These are phyloP conservation scores for Apotomis capreana DNA, from an alignment of 2,888 invertebrate species.

Conservation along the genomic window DNA sequence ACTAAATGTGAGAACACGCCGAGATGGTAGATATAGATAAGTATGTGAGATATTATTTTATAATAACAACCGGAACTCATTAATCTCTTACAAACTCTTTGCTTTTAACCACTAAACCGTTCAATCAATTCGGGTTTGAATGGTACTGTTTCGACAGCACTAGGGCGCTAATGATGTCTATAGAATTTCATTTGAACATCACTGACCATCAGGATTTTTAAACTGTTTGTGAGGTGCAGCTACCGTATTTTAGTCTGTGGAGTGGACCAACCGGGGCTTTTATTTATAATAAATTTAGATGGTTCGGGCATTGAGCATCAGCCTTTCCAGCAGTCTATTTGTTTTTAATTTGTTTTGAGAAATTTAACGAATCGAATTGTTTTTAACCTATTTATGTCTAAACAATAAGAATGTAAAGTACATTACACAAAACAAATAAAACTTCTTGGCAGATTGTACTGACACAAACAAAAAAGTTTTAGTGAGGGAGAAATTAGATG, in stretches of 20 bases:
- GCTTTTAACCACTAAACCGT: slow-evolving; percentile 22
- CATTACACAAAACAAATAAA: not conserved
- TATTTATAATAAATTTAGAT: too few species aligned
- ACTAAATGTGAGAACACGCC: not conserved
- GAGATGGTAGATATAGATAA: not conserved
- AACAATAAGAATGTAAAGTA: too few species aligned
- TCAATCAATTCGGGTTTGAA: slow-evolving; percentile 35
- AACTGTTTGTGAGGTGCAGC: not conserved
- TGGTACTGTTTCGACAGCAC: slow-evolving; percentile 29
- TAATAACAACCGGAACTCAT: slow-evolving; percentile 9
- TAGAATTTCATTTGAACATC: slow-evolving; percentile 37
- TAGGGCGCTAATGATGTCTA: slow-evolving; percentile 36
- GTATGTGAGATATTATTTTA: not conserved
- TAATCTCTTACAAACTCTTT: slow-evolving; percentile 22
- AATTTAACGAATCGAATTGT: too few species aligned
- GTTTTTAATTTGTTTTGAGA: too few species aligned
- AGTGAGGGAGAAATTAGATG: slow-evolving; percentile 65
- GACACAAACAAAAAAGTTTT: slow-evolving; percentile 23
- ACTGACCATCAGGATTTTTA: slow-evolving; percentile 24
- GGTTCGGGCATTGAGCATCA: too few species aligned
- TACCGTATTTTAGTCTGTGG: slow-evolving; percentile 15
- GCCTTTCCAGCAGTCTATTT: too few species aligned
- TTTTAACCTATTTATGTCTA: too few species aligned
- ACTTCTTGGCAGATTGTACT: not conserved
- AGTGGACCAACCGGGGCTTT: too few species aligned